These are phyloP conservation scores for Willowsia nigromaculata DNA, from an alignment of 2,888 invertebrate genomes.

Conservation along the genomic window DNA sequence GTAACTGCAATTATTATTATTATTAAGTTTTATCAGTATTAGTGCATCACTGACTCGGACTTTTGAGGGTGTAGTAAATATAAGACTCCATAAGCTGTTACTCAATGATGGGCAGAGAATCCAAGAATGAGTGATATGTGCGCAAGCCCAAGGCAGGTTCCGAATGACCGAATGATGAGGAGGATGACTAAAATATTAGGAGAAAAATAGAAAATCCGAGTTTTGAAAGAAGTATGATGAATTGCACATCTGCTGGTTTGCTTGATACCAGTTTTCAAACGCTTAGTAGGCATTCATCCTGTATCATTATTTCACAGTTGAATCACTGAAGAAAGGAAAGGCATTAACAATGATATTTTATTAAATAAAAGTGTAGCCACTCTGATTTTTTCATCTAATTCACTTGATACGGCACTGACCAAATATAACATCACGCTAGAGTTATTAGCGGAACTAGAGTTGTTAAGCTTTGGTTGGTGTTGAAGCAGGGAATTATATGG, in stretches of 20 bases:
- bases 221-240: not conserved
- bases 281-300: not conserved
- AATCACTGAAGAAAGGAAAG: not conserved
- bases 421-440: constrained; percentile 38
- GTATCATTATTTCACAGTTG: not conserved
- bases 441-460: constrained; percentile 47
- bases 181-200: constrained; percentile 7
- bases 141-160: not conserved
- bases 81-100: not conserved
- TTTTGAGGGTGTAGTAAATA: not conserved
- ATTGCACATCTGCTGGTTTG: constrained; percentile 26
- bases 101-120: constrained; percentile 30
- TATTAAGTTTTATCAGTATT: constrained; percentile 25
- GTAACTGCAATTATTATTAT: constrained; percentile 39
- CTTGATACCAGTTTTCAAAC: not conserved
- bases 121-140: not conserved
- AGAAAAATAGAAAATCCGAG: not conserved
- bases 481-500: constrained; percentile 3
- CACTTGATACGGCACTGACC: constrained; percentile 33
- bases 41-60: constrained; percentile 46
- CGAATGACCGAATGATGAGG: constrained; percentile 4
- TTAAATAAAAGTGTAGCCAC: not conserved
- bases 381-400: constrained; percentile 18
- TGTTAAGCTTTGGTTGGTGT: not conserved
- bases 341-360: constrained; percentile 5